Conservation (phyloP, 2,113 vertebrate genomes). For the Callithrix jacchus region DNA sequence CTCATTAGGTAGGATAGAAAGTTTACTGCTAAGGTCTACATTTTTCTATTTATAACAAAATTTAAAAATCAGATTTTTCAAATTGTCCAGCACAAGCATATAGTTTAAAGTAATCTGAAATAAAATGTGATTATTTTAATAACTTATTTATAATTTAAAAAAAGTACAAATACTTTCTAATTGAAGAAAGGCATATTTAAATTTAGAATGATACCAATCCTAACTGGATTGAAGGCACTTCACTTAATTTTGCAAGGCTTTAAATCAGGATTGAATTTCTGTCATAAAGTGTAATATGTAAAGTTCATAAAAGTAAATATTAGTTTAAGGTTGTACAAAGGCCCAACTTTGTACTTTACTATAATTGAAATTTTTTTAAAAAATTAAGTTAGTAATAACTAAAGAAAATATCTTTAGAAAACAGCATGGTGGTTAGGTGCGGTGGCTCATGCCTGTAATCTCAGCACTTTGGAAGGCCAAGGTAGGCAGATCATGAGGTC, state of each 20-base stretch:
- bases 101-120: not conserved
- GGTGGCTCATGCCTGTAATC: too few relatives aligned
- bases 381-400: not conserved
- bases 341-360: not conserved
- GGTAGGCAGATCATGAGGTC: too few relatives aligned
- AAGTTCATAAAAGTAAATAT: not conserved
- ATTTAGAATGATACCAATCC: not conserved
- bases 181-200: not conserved
- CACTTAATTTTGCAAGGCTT: not conserved
- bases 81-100: slow-evolving; percentile 8
- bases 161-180: slow-evolving; percentile 6
- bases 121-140: not conserved
- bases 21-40: not conserved
- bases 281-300: not conserved
- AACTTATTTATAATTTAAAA: slow-evolving; percentile 25
- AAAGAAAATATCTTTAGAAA: not conserved
- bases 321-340: slow-evolving; percentile 15
- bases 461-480: too few relatives aligned
- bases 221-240: not conserved
- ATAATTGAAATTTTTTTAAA: not conserved
- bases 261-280: not conserved
- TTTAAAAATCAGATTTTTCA: not conserved
- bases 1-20: not conserved
- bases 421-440: not conserved
- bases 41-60: slow-evolving; percentile 46